Evolutionary conservation across 2,113 vertebrate genomes (phyloP), one percentile per base, ranked within the genome.

Genomic region (Gulo gulo): DNA sequence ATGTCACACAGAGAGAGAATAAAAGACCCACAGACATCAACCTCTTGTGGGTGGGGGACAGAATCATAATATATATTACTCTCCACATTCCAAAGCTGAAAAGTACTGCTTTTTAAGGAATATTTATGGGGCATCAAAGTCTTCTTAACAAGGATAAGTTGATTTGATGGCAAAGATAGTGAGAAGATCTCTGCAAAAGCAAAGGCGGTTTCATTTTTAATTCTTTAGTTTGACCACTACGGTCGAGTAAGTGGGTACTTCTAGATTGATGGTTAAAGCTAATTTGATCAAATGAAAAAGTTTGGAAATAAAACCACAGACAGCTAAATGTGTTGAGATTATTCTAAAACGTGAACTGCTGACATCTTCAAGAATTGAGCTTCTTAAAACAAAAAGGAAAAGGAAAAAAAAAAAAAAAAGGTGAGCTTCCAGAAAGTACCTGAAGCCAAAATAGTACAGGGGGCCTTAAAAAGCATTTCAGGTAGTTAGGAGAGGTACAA

Each of bases 41-140:
- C 9, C 71, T 95, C 86, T 73, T 7, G 50, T 59, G 88, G 88
- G 24, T 1, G 7, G 36, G 65, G 88, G 88, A 20, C 3, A 10
- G 61, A 78, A 69, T 74, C 47, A 50, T 67, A 57, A 82, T 57
- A 42, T 91, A 24, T 94, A 23, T 94, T 61, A 87, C 76, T 83
- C 45, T 52, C 42, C 20, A 71, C 69, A 92, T 97, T 95, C 87
- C 95, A 88, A 90, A 81, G 92, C 50, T 63, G 34, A 16, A 78
- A 89, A 94, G 8, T 20, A 14, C 2, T 87, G 18, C 39, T 59
- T 93, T 96, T 69, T 36, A 45, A 95, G 95, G 78, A 91, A 16
- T 88, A 92, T 61, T 96, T 79, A 91, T 78, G 71, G 61, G 34
- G 15, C 61, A 91, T 74, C 50, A 26, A 71, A 76, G 16, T 71